Evolutionary conservation across 1,140 invertebrate species (phyloP).

Genomic region (Drosophila guanche): DNA sequence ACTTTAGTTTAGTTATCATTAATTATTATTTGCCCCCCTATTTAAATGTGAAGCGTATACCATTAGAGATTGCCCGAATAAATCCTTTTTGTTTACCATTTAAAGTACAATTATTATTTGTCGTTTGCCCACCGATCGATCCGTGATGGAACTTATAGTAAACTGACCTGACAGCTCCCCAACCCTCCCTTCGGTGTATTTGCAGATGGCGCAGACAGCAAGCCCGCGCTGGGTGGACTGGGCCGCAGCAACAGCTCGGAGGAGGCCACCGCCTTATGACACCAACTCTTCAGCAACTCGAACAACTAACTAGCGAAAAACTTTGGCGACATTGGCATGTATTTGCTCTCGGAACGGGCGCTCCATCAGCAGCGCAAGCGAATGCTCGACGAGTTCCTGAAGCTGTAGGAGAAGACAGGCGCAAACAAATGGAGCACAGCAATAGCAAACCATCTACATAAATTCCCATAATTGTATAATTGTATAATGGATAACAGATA

Average conservation of each 20-base stretch:
- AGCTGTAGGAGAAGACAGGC: conserved; percentile 45
- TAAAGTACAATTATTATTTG: conserved; percentile 26
- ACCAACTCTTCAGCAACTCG: conserved; percentile 75
- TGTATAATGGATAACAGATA: conserved; percentile 59
- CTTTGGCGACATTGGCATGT: conserved; percentile 77
- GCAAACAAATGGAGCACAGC: not conserved
- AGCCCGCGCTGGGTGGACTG: conserved; percentile 40
- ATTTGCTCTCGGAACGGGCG: conserved; percentile 73
- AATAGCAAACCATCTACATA: not conserved
- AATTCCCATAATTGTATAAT: conserved; percentile 21
- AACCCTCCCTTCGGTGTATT: conserved; percentile 16
- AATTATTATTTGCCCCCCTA: conserved; percentile 64
- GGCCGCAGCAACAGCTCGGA: conserved; percentile 65
- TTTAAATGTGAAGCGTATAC: conserved; percentile 72
- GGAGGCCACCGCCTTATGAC: conserved; percentile 82
- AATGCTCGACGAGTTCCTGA: conserved; percentile 75
- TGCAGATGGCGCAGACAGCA: conserved; percentile 62
- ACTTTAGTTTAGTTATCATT: conserved; percentile 28
- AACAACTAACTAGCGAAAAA: conserved; percentile 83
- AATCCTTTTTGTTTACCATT: conserved; percentile 71
- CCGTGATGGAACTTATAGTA: too few relatives aligned
- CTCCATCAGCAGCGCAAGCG: conserved; percentile 76
- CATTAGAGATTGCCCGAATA: conserved; percentile 67
- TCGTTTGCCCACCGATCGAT: conserved; percentile 10
- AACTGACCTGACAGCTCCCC: not conserved